Evolutionary conservation across 2,113 vertebrate species (phyloP).

Genomic region (Athene noctua): DNA sequence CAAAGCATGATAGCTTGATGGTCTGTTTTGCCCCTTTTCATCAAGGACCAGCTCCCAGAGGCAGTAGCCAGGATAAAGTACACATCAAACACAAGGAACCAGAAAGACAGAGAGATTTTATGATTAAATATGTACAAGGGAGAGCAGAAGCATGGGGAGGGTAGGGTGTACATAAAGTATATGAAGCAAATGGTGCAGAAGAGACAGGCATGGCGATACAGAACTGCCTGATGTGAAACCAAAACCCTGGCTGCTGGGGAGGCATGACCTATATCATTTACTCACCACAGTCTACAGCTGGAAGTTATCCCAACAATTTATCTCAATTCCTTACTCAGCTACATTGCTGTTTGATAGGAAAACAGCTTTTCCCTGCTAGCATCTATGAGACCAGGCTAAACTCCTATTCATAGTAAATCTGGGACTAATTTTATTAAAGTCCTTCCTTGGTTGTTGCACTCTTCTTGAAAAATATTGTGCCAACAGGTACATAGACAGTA

Average conservation of each 20-base stretch:
- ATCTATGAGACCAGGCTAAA: background rate
- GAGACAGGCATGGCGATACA: background rate
- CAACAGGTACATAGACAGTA: slow-evolving; percentile 19
- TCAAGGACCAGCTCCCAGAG: background rate
- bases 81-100: background rate
- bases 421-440: slow-evolving; percentile 45
- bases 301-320: slow-evolving; percentile 51
- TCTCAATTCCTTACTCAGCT: slow-evolving; percentile 50
- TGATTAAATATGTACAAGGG: slow-evolving; percentile 34
- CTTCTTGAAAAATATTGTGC: slow-evolving; percentile 19
- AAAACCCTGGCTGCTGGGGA: slow-evolving; percentile 18
- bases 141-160: background rate
- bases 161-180: background rate
- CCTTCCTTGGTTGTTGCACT: background rate
- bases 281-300: background rate
- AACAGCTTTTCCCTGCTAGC: background rate
- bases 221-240: slow-evolving; percentile 44
- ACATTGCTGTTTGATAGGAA: slow-evolving; percentile 23
- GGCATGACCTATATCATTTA: slow-evolving; percentile 52
- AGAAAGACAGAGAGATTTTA: background rate
- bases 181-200: slow-evolving; percentile 48
- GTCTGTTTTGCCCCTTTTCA: slow-evolving; percentile 11
- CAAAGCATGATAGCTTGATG: background rate
- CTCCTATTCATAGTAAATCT: slow-evolving; percentile 48
- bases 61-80: slow-evolving; percentile 12